These are phyloP conservation scores for Phanerotoma sp. DNA, from an alignment of 2,888 invertebrate species.

Conservation along the genomic window DNA sequence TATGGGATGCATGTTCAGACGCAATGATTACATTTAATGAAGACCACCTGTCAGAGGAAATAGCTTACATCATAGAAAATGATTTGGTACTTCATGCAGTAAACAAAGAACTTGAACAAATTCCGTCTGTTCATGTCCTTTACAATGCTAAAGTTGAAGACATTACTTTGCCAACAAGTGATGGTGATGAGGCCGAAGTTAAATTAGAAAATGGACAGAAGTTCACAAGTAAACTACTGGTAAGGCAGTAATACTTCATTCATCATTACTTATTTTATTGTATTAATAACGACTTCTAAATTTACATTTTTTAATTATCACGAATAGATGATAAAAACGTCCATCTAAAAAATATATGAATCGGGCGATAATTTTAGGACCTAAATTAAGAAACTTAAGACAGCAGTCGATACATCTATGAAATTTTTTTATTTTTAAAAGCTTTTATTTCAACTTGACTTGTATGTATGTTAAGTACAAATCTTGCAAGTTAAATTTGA, in stretches of 20 bases:
- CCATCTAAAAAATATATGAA: no score
- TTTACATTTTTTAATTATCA: no score
- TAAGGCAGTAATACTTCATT: constrained; percentile 57
- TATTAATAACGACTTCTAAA: no score
- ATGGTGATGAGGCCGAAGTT: constrained; percentile 57
- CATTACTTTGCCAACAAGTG: constrained; percentile 62
- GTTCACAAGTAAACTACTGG: constrained; percentile 70
- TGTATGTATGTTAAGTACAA: no score
- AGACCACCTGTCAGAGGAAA: constrained; percentile 69
- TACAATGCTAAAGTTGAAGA: constrained; percentile 70
- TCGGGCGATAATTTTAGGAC: no score
- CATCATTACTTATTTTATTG: no score
- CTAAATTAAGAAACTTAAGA: no score
- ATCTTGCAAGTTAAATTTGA: no score
- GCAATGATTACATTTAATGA: constrained; percentile 84
- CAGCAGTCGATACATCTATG: no score
- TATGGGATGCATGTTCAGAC: constrained; percentile 93
- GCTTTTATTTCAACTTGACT: no score
- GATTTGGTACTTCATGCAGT: constrained; percentile 80
- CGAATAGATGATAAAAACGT: no score
- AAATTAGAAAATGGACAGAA: constrained; percentile 66
- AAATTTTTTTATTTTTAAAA: no score
- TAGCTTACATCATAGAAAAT: constrained; percentile 95
- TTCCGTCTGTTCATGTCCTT: constrained; percentile 66
- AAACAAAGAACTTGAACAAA: constrained; percentile 63